Percentiles rank a stretch among this genome's conserved stretches.
These are phyloP conservation scores for Dolichoris vasculosae DNA, from an alignment of 1,140 invertebrate species.

Conservation along the genomic window DNA sequence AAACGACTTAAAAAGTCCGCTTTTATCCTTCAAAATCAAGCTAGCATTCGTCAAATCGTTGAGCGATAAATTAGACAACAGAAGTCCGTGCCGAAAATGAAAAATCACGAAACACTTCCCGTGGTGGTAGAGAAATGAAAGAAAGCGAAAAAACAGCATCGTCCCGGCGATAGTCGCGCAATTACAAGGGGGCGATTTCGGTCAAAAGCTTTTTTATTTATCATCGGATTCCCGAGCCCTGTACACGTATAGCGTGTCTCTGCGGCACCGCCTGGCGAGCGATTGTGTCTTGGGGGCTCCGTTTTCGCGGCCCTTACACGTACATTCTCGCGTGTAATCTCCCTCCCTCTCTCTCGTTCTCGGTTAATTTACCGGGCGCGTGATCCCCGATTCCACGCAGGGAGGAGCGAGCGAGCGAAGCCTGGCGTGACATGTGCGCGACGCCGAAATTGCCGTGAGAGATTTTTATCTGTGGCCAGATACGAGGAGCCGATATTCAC, in stretches of 20 bases:
- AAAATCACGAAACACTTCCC: background rate
- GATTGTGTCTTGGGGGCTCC: conserved; percentile 26
- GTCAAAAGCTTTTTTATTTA: conserved; percentile 22
- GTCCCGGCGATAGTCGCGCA: background rate
- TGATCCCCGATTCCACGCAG: conserved; percentile 18
- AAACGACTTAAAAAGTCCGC: background rate
- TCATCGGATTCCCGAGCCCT: background rate
- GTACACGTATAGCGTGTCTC: conserved; percentile 21
- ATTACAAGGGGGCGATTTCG: background rate
- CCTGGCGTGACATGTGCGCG: conserved; percentile 71
- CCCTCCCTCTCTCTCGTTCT: background rate
- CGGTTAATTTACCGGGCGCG: conserved; percentile 15
- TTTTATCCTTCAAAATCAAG: background rate
- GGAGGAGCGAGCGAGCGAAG: conserved; percentile 29
- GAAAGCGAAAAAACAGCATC: background rate
- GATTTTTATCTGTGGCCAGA: conserved; percentile 69
- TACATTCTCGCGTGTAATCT: conserved; percentile 29
- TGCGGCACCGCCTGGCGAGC: conserved; percentile 3
- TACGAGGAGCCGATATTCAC: conserved; percentile 70
- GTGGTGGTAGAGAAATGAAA: background rate
- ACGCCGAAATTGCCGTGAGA: conserved; percentile 70
- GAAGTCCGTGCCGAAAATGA: background rate
- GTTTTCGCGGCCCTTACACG: background rate
- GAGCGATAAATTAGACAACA: background rate
- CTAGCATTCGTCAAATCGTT: background rate